phyloP scores from a whole-genome alignment of 2,113 vertebrate genomes.

The Neolamprologus ventralis region DNA sequence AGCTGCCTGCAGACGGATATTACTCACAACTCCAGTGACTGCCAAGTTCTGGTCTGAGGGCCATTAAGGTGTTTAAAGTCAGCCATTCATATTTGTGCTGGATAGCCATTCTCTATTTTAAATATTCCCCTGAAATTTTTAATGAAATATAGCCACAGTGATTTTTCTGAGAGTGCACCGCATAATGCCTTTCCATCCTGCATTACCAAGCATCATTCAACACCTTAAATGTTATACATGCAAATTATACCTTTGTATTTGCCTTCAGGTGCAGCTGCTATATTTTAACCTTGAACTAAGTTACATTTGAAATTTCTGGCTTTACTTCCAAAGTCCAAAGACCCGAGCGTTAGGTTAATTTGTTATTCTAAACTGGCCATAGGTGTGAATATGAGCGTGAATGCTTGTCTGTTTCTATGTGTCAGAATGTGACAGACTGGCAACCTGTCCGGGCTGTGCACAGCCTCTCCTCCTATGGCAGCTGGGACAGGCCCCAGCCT shows the following conservation, averaged over 20 bases:
- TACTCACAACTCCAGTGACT: slow-evolving; percentile 61
- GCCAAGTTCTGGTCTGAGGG: slow-evolving; percentile 67
- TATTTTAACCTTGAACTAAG: background rate
- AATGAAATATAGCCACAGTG: slow-evolving; percentile 29
- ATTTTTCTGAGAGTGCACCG: slow-evolving; percentile 39
- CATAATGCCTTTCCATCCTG: slow-evolving; percentile 11
- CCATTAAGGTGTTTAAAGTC: slow-evolving; percentile 72
- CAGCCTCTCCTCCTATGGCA: background rate
- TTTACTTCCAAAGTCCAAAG: background rate
- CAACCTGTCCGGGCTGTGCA: background rate
- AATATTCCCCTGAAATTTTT: slow-evolving; percentile 43
- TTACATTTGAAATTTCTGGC: background rate
- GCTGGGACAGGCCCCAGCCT: background rate
- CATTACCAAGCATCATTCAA: slow-evolving; percentile 32
- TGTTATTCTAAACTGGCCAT: background rate
- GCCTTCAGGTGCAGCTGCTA: background rate
- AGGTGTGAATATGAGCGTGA: background rate
- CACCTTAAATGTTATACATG: slow-evolving; percentile 24
- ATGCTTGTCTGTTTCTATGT: background rate
- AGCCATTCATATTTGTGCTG: slow-evolving; percentile 68
- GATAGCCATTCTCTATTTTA: slow-evolving; percentile 46
- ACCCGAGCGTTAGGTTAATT: background rate
- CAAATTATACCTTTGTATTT: background rate
- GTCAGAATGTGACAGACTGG: background rate
- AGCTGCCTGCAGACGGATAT: slow-evolving; percentile 66